These are phyloP conservation scores for Pleuronectes platessa DNA, from an alignment of 2,113 vertebrate species.

Conservation along the genomic window DNA sequence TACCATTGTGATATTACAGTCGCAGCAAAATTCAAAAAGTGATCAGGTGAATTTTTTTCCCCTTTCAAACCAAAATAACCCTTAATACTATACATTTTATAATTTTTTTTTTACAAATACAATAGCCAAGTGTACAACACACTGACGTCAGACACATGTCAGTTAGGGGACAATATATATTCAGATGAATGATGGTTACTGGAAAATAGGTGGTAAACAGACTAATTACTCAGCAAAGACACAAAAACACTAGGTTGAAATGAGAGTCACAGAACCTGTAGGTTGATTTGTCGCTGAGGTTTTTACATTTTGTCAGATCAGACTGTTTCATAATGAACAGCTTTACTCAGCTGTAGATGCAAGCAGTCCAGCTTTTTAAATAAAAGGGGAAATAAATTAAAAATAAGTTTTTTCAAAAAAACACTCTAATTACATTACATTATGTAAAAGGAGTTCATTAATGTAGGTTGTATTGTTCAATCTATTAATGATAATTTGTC, in stretches of 20 bases:
- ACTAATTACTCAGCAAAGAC: neutral
- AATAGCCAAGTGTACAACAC: too few relatives aligned
- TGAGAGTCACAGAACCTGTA: slow-evolving; percentile 9
- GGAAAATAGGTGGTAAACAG: neutral
- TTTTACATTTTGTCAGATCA: slow-evolving; percentile 7
- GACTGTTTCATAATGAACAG: slow-evolving; percentile 9
- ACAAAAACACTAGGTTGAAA: neutral
- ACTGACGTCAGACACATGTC: too few relatives aligned
- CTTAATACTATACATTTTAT: too few relatives aligned
- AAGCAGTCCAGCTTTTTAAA: neutral
- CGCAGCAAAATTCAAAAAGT: too few relatives aligned
- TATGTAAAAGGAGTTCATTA: neutral
- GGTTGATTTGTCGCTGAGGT: neutral
- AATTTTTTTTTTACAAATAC: too few relatives aligned
- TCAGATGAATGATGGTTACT: neutral
- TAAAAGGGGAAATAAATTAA: slow-evolving; percentile 27
- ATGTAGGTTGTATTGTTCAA: slow-evolving; percentile 13
- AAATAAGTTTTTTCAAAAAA: slow-evolving; percentile 20
- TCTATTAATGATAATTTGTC: slow-evolving; percentile 28
- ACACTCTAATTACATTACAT: slow-evolving; percentile 22
- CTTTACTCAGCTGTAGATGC: slow-evolving; percentile 5
- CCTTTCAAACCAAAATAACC: too few relatives aligned
- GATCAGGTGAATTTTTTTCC: too few relatives aligned
- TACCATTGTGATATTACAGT: too few relatives aligned
- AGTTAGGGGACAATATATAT: neutral